Percentiles rank a stretch among this genome's conserved stretches.
Evolutionary conservation across 2,113 vertebrate species (phyloP).

Genomic region (Hassar affinis): DNA sequence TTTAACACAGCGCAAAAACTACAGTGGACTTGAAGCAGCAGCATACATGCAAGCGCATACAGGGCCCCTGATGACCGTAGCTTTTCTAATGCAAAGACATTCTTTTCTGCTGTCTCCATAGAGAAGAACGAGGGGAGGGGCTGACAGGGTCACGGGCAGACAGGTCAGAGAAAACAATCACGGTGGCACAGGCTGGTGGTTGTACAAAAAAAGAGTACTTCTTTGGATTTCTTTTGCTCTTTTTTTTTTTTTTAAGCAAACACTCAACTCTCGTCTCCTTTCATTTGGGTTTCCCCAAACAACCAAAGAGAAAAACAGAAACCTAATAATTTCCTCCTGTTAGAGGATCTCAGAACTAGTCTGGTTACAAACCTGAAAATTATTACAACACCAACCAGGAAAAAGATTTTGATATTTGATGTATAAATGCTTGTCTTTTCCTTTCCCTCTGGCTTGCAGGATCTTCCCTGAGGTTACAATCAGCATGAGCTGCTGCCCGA

Average conservation of each 20-base stretch:
- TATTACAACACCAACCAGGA: background rate
- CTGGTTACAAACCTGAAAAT: background rate
- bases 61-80: slow-evolving; percentile 64
- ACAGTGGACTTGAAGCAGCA: slow-evolving; percentile 59
- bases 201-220: slow-evolving; percentile 48
- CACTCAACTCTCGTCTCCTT: background rate
- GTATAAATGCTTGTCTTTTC: slow-evolving; percentile 24
- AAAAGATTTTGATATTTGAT: background rate
- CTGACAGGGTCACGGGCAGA: slow-evolving; percentile 42
- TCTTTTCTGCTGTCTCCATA: slow-evolving; percentile 64
- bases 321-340: background rate
- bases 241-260: slow-evolving; percentile 6
- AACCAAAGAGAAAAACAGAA: background rate
- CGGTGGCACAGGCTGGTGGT: slow-evolving; percentile 37
- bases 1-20: slow-evolving; percentile 46
- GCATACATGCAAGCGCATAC: slow-evolving; percentile 56
- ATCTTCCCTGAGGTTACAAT: slow-evolving; percentile 47
- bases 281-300: background rate
- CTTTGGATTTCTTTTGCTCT: background rate
- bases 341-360: background rate
- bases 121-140: slow-evolving; percentile 61
- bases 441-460: slow-evolving; percentile 59
- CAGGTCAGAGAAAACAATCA: slow-evolving; percentile 67
- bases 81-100: slow-evolving; percentile 74
- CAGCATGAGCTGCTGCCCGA: slow-evolving; percentile 59